These are phyloP conservation scores for Paramormyrops kingsleyae DNA, from an alignment of 2,113 vertebrate species.

Conservation along the genomic window DNA sequence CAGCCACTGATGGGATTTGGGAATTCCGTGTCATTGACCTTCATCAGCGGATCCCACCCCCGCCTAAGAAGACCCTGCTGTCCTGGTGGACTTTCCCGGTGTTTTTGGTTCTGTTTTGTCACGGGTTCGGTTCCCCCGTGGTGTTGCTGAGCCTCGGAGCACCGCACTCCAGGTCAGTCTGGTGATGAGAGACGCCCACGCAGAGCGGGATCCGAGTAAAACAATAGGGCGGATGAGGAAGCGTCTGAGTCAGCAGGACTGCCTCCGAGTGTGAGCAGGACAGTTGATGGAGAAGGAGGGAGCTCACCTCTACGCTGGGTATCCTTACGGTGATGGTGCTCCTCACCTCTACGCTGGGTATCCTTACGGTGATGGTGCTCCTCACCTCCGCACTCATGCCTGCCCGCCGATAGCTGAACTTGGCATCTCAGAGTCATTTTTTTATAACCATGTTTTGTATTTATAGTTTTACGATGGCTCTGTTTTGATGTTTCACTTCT, in stretches of 20 bases:
- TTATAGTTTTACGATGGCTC: neutral
- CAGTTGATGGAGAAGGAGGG: neutral
- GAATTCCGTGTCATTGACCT: neutral
- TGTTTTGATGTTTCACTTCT: neutral
- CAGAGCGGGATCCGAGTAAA: neutral
- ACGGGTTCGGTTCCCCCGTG: neutral
- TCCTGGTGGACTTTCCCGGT: neutral
- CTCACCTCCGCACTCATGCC: neutral
- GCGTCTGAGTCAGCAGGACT: neutral
- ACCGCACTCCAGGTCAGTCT: neutral
- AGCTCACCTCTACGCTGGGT: neutral
- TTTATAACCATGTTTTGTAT: neutral
- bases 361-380: too few relatives aligned
- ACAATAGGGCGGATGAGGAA: neutral
- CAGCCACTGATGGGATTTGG: neutral
- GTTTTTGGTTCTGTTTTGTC: neutral
- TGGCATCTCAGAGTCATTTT: neutral
- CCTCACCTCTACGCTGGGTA: too few relatives aligned
- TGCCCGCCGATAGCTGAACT: neutral
- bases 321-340: too few relatives aligned
- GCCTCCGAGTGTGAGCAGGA: neutral
- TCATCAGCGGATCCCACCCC: neutral
- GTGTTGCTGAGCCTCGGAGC: neutral
- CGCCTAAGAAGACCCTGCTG: neutral
- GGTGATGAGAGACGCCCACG: neutral